Evolutionary conservation across 64 coral and sea anemone genomes (phyloP).

Genomic region (Stylophora pistillata): DNA sequence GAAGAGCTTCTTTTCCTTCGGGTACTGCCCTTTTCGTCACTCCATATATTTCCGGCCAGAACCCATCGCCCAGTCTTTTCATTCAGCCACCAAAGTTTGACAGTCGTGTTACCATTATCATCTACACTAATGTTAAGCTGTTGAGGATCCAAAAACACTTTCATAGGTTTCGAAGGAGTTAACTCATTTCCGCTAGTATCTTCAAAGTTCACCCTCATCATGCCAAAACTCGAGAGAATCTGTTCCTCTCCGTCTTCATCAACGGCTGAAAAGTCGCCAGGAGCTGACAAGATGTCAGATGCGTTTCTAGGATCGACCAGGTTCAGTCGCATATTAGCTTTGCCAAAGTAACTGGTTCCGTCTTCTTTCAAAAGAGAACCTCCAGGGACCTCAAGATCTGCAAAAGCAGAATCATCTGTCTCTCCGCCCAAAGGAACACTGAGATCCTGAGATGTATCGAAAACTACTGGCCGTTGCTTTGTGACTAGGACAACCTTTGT

Average conservation of each 20-base stretch:
- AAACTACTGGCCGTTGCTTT: not conserved
- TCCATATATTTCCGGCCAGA: not conserved
- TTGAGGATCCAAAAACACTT: not conserved
- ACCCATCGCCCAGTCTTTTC: constrained; percentile 8
- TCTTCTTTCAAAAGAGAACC: constrained; percentile 2
- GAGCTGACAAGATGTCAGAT: not conserved
- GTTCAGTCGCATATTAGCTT: not conserved
- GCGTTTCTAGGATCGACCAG: not conserved
- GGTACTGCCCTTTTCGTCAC: not conserved
- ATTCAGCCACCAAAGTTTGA: constrained; percentile 18
- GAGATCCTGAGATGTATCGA: not conserved
- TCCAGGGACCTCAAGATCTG: not conserved
- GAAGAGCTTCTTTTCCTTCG: not conserved
- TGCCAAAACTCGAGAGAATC: not conserved
- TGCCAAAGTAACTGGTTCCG: not conserved
- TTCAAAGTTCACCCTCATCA: constrained; percentile 10
- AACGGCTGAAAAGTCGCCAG: not conserved
- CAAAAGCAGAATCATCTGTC: not conserved
- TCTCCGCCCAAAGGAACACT: not conserved
- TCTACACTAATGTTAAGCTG: constrained; percentile 12
- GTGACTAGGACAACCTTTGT: not conserved
- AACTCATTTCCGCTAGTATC: not conserved
- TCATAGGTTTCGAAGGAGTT: not conserved
- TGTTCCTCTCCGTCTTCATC: constrained; percentile 24
- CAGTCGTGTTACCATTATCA: not conserved